Evolutionary conservation across 2,797 vertebrate species (phyloP).

Genomic region (Parotocinclus haroldoi): DNA sequence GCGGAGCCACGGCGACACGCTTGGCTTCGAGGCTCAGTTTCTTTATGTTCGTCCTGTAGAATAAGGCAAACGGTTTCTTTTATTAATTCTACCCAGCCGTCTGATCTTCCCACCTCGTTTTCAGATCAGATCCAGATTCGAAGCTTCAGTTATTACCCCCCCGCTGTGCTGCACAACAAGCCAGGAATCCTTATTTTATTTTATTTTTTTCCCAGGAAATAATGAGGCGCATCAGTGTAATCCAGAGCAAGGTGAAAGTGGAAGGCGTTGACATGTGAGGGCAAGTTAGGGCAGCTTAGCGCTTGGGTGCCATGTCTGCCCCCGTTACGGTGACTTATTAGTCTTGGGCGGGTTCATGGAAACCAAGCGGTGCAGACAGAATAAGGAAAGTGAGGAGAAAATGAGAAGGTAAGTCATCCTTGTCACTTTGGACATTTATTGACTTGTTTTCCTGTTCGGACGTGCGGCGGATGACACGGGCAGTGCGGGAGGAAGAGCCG

Average conservation of each 20-base stretch:
- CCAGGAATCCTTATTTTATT: constrained; percentile 4
- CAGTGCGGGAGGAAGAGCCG: constrained; percentile 19
- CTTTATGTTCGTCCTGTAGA: neutral
- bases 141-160: constrained; percentile 8
- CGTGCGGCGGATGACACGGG: constrained; percentile 17
- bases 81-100: neutral
- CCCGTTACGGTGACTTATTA: constrained; percentile 56
- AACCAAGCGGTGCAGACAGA: constrained; percentile 21
- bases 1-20: neutral
- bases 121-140: neutral
- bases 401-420: constrained; percentile 36
- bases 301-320: constrained; percentile 52
- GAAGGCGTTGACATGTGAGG: constrained; percentile 37
- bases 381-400: constrained; percentile 14
- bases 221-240: constrained; percentile 17
- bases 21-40: neutral
- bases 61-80: too few species aligned
- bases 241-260: constrained; percentile 39
- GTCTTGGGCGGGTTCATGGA: constrained; percentile 46
- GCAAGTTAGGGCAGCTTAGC: constrained; percentile 46
- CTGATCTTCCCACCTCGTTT: too few species aligned
- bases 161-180: neutral
- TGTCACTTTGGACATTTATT: constrained; percentile 52
- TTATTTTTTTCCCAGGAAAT: too few species aligned
- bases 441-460: constrained; percentile 42